Evolutionary conservation across 2,888 invertebrate species (phyloP).

Genomic region (Nephrotoma guestfalica): DNA sequence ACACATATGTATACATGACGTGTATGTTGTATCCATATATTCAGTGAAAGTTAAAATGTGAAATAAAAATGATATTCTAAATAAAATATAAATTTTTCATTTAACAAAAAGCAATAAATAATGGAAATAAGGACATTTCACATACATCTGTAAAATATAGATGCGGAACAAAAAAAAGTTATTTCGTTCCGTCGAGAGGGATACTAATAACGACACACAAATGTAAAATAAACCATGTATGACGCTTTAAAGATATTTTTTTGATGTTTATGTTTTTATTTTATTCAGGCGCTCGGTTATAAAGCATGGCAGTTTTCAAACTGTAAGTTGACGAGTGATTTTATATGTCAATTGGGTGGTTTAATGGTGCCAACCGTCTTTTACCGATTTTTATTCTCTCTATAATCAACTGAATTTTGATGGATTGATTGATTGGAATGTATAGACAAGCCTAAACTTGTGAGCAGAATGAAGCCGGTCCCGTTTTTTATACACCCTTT

Average conservation of each 20-base stretch:
- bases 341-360: no score
- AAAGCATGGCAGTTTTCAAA: no score
- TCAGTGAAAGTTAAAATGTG: background rate
- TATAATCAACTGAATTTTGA: no score
- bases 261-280: background rate
- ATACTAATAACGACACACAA: background rate
- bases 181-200: background rate
- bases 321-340: no score
- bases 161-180: background rate
- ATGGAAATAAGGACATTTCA: background rate
- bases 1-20: background rate
- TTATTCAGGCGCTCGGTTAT: background rate
- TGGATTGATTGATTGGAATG: no score
- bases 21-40: background rate
- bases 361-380: no score
- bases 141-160: background rate
- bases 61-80: background rate
- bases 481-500: no score
- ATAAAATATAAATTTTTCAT: background rate
- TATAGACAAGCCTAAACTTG: no score
- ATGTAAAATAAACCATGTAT: background rate
- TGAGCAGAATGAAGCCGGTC: no score
- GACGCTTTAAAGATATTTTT: background rate
- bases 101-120: background rate
- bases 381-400: no score